phyloP scores from a whole-genome alignment of 2,888 invertebrate species.

The Chalcis sispes region DNA sequence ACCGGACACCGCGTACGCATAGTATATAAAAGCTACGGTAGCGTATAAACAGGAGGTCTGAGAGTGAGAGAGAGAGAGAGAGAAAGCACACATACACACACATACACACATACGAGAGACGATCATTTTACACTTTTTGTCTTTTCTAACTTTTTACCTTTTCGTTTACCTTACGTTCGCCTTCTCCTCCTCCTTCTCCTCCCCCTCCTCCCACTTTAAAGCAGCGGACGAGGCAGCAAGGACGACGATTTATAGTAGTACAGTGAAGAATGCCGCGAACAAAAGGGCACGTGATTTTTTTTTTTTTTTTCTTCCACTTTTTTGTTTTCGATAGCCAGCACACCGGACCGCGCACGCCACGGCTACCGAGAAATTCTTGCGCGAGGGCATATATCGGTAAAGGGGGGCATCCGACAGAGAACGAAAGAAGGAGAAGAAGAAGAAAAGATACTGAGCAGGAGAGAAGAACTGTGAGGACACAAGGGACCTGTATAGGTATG shows the following conservation, averaged over 20 bases:
- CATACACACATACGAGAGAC: not conserved
- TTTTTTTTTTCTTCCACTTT: not conserved
- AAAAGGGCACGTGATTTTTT: slow-evolving; percentile 58
- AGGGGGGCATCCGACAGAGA: slow-evolving; percentile 46
- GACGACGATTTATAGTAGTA: slow-evolving; percentile 61
- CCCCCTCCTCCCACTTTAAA: not conserved
- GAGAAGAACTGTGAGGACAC: slow-evolving; percentile 13
- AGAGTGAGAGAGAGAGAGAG: too few species aligned
- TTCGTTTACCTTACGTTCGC: not conserved
- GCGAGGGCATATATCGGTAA: slow-evolving; percentile 40
- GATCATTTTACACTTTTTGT: not conserved
- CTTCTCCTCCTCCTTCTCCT: slow-evolving; percentile 34
- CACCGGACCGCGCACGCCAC: not conserved
- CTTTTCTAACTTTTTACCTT: not conserved
- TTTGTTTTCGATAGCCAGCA: slow-evolving; percentile 44
- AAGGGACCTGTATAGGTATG: too few species aligned
- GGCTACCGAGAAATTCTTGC: slow-evolving; percentile 58
- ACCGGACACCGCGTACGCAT: too few species aligned
- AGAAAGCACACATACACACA: too few species aligned
- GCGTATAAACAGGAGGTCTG: too few species aligned
- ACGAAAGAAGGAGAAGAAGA: slow-evolving; percentile 46
- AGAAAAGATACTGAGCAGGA: slow-evolving; percentile 37
- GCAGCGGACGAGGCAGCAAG: slow-evolving; percentile 57
- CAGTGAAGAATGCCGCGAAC: slow-evolving; percentile 58
- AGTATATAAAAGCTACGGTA: too few species aligned